These are phyloP conservation scores for Coleophora flavipennella DNA, from an alignment of 2,888 invertebrate species.

Conservation along the genomic window DNA sequence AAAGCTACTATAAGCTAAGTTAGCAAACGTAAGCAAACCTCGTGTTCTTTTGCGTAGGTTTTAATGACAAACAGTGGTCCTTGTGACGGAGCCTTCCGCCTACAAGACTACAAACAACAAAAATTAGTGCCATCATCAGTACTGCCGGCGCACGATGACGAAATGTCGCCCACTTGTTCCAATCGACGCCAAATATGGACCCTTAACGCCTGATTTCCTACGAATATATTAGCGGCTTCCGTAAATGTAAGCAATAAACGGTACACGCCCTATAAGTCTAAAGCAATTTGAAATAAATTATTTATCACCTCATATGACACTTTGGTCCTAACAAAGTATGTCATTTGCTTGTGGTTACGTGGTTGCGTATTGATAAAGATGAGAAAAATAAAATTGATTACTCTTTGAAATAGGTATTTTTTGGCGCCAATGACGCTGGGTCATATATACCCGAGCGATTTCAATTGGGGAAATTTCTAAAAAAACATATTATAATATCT, in stretches of 20 bases:
- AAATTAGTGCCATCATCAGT: conserved; percentile 30
- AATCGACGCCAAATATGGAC: conserved; percentile 38
- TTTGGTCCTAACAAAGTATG: not conserved
- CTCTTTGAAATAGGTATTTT: too few species aligned
- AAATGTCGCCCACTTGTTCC: conserved; percentile 44
- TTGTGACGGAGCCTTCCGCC: conserved; percentile 6
- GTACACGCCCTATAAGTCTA: conserved; percentile 29
- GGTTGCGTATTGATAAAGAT: too few species aligned
- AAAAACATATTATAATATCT: too few species aligned
- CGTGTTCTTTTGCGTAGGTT: too few species aligned
- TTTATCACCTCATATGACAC: conserved; percentile 21
- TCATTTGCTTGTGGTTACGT: too few species aligned
- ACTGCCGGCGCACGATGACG: conserved; percentile 30
- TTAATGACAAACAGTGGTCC: not conserved
- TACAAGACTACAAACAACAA: conserved; percentile 3
- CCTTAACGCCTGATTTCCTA: conserved; percentile 30
- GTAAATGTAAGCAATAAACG: conserved; percentile 40
- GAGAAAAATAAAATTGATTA: too few species aligned
- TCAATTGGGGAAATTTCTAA: too few species aligned
- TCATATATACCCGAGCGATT: too few species aligned
- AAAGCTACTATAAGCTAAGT: too few species aligned
- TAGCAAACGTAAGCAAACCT: too few species aligned
- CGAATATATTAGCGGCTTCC: conserved; percentile 50
- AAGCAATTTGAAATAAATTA: conserved; percentile 22
- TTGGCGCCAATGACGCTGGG: too few species aligned